phyloP scores from a whole-genome alignment of 2,797 vertebrate genomes.

The Periophthalmus magnuspinnatus region DNA sequence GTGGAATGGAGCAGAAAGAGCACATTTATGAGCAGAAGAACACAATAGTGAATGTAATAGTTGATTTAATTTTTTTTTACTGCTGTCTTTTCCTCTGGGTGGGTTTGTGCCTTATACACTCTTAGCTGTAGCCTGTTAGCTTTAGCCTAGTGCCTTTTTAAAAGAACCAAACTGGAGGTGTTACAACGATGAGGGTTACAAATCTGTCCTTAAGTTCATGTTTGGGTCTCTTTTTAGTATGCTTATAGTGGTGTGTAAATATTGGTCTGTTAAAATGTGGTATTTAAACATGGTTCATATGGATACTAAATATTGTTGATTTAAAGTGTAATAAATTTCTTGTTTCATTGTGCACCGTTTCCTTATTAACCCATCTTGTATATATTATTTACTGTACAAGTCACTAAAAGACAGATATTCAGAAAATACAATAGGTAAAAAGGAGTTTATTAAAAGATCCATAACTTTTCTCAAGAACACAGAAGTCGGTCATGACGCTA shows the following conservation, averaged over 20 bases:
- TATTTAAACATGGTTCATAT: background rate
- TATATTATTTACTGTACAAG: too few species aligned
- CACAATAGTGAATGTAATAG: slow-evolving; percentile 28
- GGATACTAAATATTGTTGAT: background rate
- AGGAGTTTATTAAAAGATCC: background rate
- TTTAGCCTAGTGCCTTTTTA: slow-evolving; percentile 26
- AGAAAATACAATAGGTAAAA: background rate
- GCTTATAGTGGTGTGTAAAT: slow-evolving; percentile 4
- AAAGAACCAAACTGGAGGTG: background rate
- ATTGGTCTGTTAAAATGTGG: background rate
- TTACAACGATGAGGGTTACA: background rate
- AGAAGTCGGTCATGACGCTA: too few species aligned
- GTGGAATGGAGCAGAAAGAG: background rate
- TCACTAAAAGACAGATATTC: too few species aligned
- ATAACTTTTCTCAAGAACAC: background rate
- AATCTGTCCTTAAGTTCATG: background rate
- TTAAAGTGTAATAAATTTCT: slow-evolving; percentile 6
- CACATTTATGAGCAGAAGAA: slow-evolving; percentile 53
- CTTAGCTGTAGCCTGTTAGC: slow-evolving; percentile 9
- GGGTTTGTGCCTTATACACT: slow-evolving; percentile 1
- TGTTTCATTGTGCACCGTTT: background rate
- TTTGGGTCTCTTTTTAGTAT: background rate
- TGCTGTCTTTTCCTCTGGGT: background rate
- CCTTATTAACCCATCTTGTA: too few species aligned
- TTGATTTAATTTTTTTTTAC: background rate